These are phyloP conservation scores for Melinaea menophilus DNA, from an alignment of 2,888 invertebrate species.

Conservation along the genomic window DNA sequence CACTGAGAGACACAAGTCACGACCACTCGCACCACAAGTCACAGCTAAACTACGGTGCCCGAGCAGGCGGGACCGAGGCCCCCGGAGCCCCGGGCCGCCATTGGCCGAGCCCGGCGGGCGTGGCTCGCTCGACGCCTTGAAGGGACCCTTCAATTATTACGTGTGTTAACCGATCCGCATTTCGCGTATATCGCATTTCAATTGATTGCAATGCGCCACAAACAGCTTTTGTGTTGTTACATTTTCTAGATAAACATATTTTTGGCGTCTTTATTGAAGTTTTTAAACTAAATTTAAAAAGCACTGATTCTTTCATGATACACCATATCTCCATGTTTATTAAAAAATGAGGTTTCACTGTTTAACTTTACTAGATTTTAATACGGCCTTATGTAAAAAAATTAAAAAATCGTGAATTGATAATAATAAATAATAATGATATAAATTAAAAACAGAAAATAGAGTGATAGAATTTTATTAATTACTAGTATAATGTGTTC, in stretches of 20 bases:
- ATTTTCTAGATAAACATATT: background rate
- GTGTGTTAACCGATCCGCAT: conserved; percentile 37
- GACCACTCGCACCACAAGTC: conserved; percentile 48
- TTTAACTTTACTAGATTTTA: no score
- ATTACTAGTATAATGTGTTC: no score
- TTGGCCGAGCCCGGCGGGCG: conserved; percentile 41
- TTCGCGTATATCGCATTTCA: conserved; percentile 46
- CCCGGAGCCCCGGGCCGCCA: conserved; percentile 31
- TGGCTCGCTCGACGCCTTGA: conserved; percentile 38
- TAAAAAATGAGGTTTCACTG: no score
- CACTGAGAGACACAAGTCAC: conserved; percentile 34
- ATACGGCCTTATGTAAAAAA: no score
- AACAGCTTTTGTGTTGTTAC: conserved; percentile 6
- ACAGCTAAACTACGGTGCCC: conserved; percentile 48
- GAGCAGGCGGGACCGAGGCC: conserved; percentile 43
- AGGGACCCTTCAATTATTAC: conserved; percentile 45
- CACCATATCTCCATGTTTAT: no score
- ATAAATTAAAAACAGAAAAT: no score
- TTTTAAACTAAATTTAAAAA: background rate
- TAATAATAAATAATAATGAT: no score
- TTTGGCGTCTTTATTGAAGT: background rate
- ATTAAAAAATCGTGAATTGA: no score
- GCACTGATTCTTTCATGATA: no score
- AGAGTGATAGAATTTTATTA: no score
- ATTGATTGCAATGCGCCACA: conserved; percentile 26